Evolutionary conservation across 2,797 vertebrate species (phyloP), one percentile per base, ranked within the genome.

Genomic region (Zenarchopterus dispar): DNA sequence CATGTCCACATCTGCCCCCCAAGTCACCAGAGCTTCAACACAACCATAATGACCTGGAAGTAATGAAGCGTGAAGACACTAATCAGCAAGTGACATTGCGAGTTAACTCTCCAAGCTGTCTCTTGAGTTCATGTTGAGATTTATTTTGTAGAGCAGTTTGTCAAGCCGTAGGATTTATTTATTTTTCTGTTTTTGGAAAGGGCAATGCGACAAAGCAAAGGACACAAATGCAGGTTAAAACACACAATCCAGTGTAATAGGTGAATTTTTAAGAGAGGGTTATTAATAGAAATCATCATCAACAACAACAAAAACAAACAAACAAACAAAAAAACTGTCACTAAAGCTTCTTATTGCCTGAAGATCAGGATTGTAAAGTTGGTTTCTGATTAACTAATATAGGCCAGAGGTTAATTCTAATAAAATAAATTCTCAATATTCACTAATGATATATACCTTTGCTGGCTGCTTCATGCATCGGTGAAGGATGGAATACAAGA

Each of bases 1-100:
- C 89, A 94, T 94, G 87, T 99, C 97, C 82, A 98, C 94, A 56
- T 98, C 96, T 75, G 94, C 91, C 56, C 95, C 97, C 94, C 96
- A 97, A 61, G 95, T 94, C 73, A 98, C 93, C 81, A 98, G 91
- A 9, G 93, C 93, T 73, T 96, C 95, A 58, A 99, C 93, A 70
- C 96, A 98, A 48, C 95, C 95, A 18, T 94, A 94, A 89, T 97
- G 94, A 85, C 97, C 97, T 99, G 92, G 67, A 81, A 87, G 70
- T 83, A 80, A 88, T 83, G 81, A 56, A 77, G 73, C 72, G 59
- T 80, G 70, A 74, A 85, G 59, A 51, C 59, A 9, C 65, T 63
- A 72, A 76, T 81, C 79, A 79, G 70, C 70, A 64, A 69, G 73
- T 68, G 78, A 78, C 83, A 70, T 24, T 68, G 62, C 15, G 8